Evolutionary conservation across 2,113 vertebrate species (phyloP), one percentile per base, ranked within the genome.

Genomic region (Amia ocellicauda): DNA sequence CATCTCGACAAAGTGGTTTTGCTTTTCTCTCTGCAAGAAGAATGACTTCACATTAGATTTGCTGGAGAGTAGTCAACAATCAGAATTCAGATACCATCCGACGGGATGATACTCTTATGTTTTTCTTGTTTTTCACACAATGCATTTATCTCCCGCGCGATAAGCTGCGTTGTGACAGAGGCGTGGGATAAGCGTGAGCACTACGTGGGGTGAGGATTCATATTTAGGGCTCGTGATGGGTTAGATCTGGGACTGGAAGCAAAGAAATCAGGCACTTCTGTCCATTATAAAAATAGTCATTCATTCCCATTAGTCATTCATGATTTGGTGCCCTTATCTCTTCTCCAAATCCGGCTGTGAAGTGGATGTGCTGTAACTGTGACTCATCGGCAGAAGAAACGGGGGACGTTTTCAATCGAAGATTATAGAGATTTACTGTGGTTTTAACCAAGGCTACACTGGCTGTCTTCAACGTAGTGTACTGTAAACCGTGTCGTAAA

Each of bases 101-200:
- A 17, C 53, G 64, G 69, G 69, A 71, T 65, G 60, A 36, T 17
- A 60, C 17, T 23, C 69, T 4, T 16, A 22, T 51, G 43, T 50
- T 9, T 36, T 19, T 49, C 60, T 10, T 16, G 52, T 60, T 51
- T 53, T 50, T 47, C 52, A 31, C 11, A 10, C 23, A n/a, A 50
- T 14, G 29, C 27, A 1, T 26, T 31, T 19, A 3, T 23, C 11
- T 41, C 40, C 58, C 2, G 58, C 11, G 20, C 65, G 41, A 60
- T 66, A 64, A 69, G 66, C 70, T 55, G 66, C 62, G 54, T 56
- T 45, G 7, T 55, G 71, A 69, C 55, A 73, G 68, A 70, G 16
- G 10, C 43, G 8, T 16, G 31, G 31, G 31, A 5, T 36, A 5
- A 36, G 31, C 31, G 5, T 36, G 31, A 11, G 31, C n/a, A 36